These are phyloP conservation scores for Gambusia holbrooki DNA, from an alignment of 2,113 vertebrate genomes.

Conservation along the genomic window DNA sequence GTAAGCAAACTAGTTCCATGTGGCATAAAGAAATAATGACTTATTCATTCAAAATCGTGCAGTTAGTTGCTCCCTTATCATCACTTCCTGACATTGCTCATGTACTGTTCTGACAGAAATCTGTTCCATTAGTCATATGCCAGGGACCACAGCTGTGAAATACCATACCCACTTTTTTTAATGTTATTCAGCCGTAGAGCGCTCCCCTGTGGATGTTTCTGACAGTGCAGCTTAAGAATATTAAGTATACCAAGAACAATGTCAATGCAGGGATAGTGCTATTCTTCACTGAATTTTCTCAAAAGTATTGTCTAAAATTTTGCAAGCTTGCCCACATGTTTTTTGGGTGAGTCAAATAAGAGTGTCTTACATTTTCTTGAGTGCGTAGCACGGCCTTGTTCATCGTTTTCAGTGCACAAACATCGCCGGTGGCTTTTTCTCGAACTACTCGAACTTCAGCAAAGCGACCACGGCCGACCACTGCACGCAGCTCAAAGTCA, in stretches of 20 bases:
- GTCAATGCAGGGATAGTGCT: not conserved
- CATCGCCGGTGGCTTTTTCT: constrained; percentile 88
- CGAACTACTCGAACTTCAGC: constrained; percentile 91
- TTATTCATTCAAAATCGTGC: constrained; percentile 20
- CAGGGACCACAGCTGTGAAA: constrained; percentile 47
- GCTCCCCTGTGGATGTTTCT: constrained; percentile 47
- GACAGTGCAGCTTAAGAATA: constrained; percentile 16
- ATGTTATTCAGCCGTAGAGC: constrained; percentile 29
- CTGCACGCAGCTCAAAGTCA: constrained; percentile 89
- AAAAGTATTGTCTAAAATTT: not conserved
- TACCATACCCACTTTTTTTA: constrained; percentile 10
- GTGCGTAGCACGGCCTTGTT: constrained; percentile 84
- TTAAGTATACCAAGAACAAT: not conserved
- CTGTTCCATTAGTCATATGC: constrained; percentile 55
- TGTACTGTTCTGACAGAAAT: constrained; percentile 46
- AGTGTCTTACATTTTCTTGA: constrained; percentile 84
- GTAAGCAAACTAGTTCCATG: constrained; percentile 1
- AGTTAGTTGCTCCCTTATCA: constrained; percentile 31
- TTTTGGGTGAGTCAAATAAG: not conserved
- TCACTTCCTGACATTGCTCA: constrained; percentile 29
- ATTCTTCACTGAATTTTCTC: not conserved
- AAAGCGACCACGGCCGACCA: constrained; percentile 90
- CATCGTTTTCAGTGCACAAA: constrained; percentile 97
- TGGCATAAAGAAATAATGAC: constrained; percentile 26
- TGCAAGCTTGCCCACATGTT: not conserved